Evolutionary conservation across 2,113 vertebrate genomes (phyloP).

Genomic region (Gallinago media): DNA sequence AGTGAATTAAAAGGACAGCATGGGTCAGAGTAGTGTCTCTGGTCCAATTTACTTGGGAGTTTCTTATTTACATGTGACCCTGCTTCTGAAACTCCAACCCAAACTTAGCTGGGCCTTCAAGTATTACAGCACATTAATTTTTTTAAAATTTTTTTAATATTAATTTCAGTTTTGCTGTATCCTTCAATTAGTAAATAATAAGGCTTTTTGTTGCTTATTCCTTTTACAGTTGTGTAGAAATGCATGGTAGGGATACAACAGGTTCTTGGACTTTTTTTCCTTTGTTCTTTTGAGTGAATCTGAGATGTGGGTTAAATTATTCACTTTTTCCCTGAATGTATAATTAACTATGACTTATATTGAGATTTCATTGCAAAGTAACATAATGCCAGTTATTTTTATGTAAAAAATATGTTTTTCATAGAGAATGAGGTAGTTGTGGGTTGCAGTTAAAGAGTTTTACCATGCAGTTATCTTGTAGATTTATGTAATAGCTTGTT

Average conservation of each 20-base stretch:
- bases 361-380: slow-evolving; percentile 53
- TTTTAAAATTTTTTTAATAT: too few species aligned
- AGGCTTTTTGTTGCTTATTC: neutral
- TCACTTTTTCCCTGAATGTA: slow-evolving; percentile 5
- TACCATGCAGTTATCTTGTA: slow-evolving; percentile 54
- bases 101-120: neutral
- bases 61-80: fast-evolving
- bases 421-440: slow-evolving; percentile 54
- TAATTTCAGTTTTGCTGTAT: neutral
- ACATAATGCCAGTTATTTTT: slow-evolving; percentile 59
- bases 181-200: neutral
- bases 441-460: slow-evolving; percentile 61
- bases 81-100: neutral
- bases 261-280: neutral
- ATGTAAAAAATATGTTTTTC: slow-evolving; percentile 66
- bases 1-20: neutral
- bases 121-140: neutral
- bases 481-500: slow-evolving; percentile 65
- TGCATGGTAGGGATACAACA: neutral
- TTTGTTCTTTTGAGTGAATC: slow-evolving; percentile 2
- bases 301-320: slow-evolving; percentile 54
- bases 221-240: neutral
- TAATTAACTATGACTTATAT: slow-evolving; percentile 63
- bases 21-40: neutral
- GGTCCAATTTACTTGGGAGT: neutral